Base-by-base conservation (phyloP, 2,888 invertebrate species). In the Oxyteleia sp. region DNA sequence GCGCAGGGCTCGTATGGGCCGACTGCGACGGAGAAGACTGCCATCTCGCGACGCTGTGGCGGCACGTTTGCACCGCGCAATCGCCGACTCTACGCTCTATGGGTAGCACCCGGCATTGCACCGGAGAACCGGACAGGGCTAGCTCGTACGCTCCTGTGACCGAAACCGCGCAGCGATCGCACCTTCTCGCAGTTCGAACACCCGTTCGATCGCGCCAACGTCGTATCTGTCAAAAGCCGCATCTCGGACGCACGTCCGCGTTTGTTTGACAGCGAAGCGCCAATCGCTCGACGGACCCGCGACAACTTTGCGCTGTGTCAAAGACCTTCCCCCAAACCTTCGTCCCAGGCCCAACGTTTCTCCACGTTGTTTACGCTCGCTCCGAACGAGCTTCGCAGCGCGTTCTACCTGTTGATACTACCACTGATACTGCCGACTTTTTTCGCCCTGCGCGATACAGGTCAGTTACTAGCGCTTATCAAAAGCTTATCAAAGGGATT, bases 121-220 rank as follows among this genome's bases (percentile, higher is more conserved):
- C 84, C 88, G 86, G 87, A 90, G 92, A 87, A 92, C 92, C 92
- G 92, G 92, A 90, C 93, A 92, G 92, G 92, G 93, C 92, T 92
- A 85, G 83, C 85, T 85, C 81, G 81, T 55, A 71, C 64, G 63
- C 74, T 81, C 49, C 81, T 78, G 59, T 45, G 83, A 69, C 74
- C 43, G 13, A 66, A 72, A 63, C 49, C 15, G 41, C 64, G 43
- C 72, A 59, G 59, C 71, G 35, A 61, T 53, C 47, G 74, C 51
- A 61, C 23, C 20, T 47, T 13, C 7, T n/a, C 16, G 3, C 20
- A 20, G 47, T 20, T 47, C 3, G 16, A 41, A 41, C 41, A 16
- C 16, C 15, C 15, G 41, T 10, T 41, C n/a, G 16, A 15, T 47
- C 18, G 47, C 20, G 18, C 47, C 18, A 47, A 18, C 20, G 20